A percentile compares a stretch with the other conserved stretches of the same genome.
Evolutionary conservation across 1,140 invertebrate genomes (phyloP).

Genomic region (Tetragonula clypearis): DNA sequence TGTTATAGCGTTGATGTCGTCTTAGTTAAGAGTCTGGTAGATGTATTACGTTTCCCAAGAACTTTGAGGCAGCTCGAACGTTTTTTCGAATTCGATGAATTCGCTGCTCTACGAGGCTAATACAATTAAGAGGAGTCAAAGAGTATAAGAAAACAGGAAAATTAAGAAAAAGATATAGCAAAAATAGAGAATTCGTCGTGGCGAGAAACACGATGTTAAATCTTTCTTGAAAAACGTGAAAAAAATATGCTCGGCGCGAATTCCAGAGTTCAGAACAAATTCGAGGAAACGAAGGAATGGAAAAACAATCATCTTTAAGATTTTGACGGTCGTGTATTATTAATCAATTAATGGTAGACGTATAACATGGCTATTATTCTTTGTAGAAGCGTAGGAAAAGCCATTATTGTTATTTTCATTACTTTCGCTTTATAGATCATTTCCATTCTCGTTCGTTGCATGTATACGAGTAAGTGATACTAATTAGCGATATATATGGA

Average conservation of each 20-base stretch:
- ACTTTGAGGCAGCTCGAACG: slow-evolving; percentile 1
- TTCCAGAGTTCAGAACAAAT: background rate
- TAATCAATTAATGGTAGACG: slow-evolving; percentile 4
- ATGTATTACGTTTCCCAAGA: slow-evolving; percentile 7
- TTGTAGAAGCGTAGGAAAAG: slow-evolving; percentile 18
- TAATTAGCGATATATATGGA: background rate
- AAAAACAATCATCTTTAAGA: background rate
- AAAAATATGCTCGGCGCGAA: background rate
- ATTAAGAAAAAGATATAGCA: background rate
- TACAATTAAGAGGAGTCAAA: background rate
- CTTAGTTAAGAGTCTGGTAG: slow-evolving; percentile 3
- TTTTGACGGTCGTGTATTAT: slow-evolving; percentile 8
- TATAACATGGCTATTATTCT: slow-evolving; percentile 22
- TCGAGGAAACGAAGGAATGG: background rate
- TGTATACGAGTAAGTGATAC: background rate
- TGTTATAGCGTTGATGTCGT: slow-evolving; percentile 21
- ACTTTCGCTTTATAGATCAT: slow-evolving; percentile 10
- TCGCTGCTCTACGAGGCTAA: slow-evolving; percentile 11
- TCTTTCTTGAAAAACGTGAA: background rate
- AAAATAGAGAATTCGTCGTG: too few relatives aligned
- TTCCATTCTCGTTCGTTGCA: slow-evolving; percentile 2
- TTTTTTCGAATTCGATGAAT: slow-evolving; percentile 14
- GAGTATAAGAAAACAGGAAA: background rate
- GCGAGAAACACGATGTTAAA: background rate
- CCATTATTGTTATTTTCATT: slow-evolving; percentile 15